Percentiles rank a stretch among this genome's conserved stretches.
phyloP scores from a whole-genome alignment of 2,888 invertebrate genomes.

The Drosophila diplacantha region DNA sequence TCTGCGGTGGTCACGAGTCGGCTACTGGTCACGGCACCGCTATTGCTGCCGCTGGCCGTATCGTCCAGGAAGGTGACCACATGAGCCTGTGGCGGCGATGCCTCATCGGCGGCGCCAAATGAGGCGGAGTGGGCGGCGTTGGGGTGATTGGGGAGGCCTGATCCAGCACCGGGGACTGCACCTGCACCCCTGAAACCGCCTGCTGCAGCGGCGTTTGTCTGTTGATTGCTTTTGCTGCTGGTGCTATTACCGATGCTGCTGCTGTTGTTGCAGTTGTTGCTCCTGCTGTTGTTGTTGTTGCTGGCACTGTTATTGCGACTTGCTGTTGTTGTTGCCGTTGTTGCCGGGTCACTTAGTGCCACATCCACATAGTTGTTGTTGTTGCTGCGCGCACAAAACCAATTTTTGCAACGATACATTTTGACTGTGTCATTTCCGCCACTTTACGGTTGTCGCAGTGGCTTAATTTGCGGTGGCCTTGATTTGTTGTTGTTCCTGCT shows the following conservation, averaged over 20 bases:
- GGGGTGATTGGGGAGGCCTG: conserved; percentile 18
- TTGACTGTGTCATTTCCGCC: conserved; percentile 67
- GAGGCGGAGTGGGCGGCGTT: conserved; percentile 47
- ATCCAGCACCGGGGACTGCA: neutral
- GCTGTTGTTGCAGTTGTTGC: conserved; percentile 24
- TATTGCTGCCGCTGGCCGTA: conserved; percentile 66
- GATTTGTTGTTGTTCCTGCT: conserved; percentile 37
- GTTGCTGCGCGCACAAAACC: conserved; percentile 77
- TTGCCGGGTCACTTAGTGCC: conserved; percentile 57
- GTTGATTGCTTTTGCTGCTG: conserved; percentile 52
- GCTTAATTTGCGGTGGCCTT: conserved; percentile 40
- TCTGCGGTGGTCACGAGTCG: conserved; percentile 72
- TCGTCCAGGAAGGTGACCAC: conserved; percentile 74
- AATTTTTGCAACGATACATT: conserved; percentile 77
- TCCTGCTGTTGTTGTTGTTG: conserved; percentile 27
- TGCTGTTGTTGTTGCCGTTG: conserved; percentile 18
- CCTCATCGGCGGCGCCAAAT: conserved; percentile 51
- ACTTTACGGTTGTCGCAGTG: conserved; percentile 52
- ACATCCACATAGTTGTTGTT: conserved; percentile 75
- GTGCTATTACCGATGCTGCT: conserved; percentile 40
- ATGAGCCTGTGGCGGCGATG: conserved; percentile 50
- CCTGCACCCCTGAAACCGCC: conserved; percentile 7
- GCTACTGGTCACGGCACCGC: conserved; percentile 69
- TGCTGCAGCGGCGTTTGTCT: conserved; percentile 52
- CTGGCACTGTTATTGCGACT: conserved; percentile 19